A percentile compares a stretch with the other conserved stretches of the same genome.
phyloP scores from a whole-genome alignment of 35 echinoderm and acorn worm species.

The Ophiothrix spiculata region DNA sequence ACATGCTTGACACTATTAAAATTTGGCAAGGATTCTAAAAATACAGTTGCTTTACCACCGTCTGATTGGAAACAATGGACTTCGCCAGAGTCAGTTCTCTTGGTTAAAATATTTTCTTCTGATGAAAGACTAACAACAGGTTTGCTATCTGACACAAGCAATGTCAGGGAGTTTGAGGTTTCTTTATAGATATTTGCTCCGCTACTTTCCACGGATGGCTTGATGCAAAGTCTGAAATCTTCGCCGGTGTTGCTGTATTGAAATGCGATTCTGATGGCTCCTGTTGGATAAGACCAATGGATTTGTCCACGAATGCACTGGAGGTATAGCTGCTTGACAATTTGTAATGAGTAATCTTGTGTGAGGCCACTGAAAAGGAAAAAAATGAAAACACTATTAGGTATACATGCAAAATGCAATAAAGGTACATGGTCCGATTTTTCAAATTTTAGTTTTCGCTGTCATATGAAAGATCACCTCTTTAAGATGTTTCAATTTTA shows the following conservation, averaged over 20 bases:
- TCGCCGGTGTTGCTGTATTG: slow-evolving; percentile 14
- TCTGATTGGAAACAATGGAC: slow-evolving; percentile 29
- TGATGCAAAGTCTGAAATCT: slow-evolving; percentile 33
- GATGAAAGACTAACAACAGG: neutral
- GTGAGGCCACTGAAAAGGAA: slow-evolving; percentile 26
- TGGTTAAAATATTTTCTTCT: neutral
- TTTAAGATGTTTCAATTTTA: no score
- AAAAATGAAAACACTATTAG: neutral
- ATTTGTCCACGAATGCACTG: slow-evolving; percentile 23
- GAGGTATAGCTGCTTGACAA: slow-evolving; percentile 38
- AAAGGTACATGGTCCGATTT: no score
- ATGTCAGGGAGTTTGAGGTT: neutral
- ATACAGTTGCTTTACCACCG: slow-evolving; percentile 41
- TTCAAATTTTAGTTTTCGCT: no score
- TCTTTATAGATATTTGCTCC: slow-evolving; percentile 38
- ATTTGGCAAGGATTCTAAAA: slow-evolving; percentile 33
- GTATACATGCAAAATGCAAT: no score
- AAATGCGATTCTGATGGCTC: slow-evolving; percentile 45
- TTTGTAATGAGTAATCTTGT: neutral
- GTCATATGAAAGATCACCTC: no score
- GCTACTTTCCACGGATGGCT: slow-evolving; percentile 8
- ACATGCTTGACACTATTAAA: slow-evolving; percentile 22
- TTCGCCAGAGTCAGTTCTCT: slow-evolving; percentile 12
- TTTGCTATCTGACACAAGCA: slow-evolving; percentile 22
- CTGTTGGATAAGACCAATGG: slow-evolving; percentile 25